Evolutionary conservation across 2,888 invertebrate species (phyloP), one percentile per base, ranked within the genome.

Genomic region (Sarcophaga subvicina): DNA sequence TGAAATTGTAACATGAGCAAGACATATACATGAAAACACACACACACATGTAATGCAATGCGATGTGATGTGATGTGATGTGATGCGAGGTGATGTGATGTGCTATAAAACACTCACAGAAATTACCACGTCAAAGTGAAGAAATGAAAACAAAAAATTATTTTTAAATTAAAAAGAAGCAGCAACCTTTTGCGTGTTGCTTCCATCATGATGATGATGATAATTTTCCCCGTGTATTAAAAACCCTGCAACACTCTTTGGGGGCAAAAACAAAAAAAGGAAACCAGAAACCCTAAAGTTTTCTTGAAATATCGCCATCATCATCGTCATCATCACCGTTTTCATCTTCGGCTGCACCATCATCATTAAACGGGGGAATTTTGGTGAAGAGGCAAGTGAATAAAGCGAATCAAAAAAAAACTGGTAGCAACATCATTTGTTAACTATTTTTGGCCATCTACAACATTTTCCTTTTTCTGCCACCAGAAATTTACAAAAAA

Each of bases 351-450:
- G 66, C 62, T 47, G 62, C 12, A 62, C 37, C n/a, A 20, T 60
- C 27, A 27, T n/a, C 62, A 49, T 20, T 45, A 47, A 59, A 14
- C n/a, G 27, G n/a, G 4, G 14, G 60, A 4, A 4, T n/a, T 79
- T 54, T 22, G 25, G 5, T 49, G 54, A n/a, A 59, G 45, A 59
- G 67, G 71, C 76, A 85, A 85, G 80, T 78, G 63, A 73, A 64
- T 69, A 69, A 77, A 67, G 64, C 77, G 22, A 64, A 78, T 73
- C 62, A 85, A 73, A 81, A 80, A 63, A 85, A 81, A 81, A 85
- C 81, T 78, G 78, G 85, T 81, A 85, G 81, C 85, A 85, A 64
- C 67, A 81, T 73, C 69, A 85, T 85, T 81, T 81, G 81, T 69
- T 47, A 69, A 12, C 76, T 78, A 78, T 85, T 85, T 85, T 78